Evolutionary conservation across 2,113 vertebrate genomes (phyloP).

Genomic region (Nyctereutes procyonoides): DNA sequence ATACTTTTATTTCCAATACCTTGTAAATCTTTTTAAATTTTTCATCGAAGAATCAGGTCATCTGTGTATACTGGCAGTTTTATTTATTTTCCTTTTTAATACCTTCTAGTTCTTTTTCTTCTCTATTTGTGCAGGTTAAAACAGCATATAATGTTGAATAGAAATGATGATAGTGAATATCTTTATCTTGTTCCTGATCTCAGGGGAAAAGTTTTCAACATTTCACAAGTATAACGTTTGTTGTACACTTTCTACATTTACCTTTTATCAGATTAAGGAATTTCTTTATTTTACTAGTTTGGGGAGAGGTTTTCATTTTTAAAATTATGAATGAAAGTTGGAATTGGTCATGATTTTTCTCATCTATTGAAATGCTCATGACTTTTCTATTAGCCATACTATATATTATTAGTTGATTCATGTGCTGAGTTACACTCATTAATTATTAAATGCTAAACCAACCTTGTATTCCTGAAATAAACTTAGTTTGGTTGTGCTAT

Average conservation of each 20-base stretch:
- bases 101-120: not conserved
- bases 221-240: not conserved
- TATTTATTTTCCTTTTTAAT: not conserved
- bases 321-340: not conserved
- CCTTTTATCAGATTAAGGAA: constrained; percentile 14
- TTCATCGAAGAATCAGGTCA: not conserved
- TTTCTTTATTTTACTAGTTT: not conserved
- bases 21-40: not conserved
- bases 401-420: not conserved
- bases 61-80: not conserved
- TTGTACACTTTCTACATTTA: not conserved
- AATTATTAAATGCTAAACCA: constrained; percentile 16
- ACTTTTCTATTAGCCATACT: not conserved
- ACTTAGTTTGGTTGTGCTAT: not conserved
- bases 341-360: constrained; percentile 45
- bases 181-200: not conserved
- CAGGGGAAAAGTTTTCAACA: not conserved
- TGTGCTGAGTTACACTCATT: not conserved
- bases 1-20: not conserved
- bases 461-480: not conserved
- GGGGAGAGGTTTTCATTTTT: not conserved
- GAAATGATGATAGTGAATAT: not conserved
- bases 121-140: not conserved
- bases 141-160: not conserved
- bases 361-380: not conserved